Base-by-base conservation (phyloP, 2,888 invertebrate species). In the Lissonota sp. region DNA sequence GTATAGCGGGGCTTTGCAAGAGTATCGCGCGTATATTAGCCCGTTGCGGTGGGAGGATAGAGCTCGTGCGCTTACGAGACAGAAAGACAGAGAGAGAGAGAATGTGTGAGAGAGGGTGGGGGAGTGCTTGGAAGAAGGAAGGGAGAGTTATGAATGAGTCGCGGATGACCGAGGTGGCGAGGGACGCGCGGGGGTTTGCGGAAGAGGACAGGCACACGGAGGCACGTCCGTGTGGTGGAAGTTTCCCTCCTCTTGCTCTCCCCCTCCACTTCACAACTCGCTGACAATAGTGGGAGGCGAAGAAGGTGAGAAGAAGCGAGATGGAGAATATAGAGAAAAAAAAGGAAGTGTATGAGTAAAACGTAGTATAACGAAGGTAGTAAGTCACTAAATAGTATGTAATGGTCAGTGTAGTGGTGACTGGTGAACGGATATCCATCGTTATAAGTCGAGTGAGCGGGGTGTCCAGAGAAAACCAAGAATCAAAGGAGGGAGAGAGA, bases 91-190 rank as follows among this genome's bases (percentile, higher is more conserved):
- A 37, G 57, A 10, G 62, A 53, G 69, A 53, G 10, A 49, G 49
- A 12, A 8, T 8, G 49, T 58, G 80, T 49, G 70, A 51, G 71
- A 26, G 62, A 67, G 53, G 42, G 60, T 60, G 79, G 49, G 71
- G 46, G 57, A 26, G n/a, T 5, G 49, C 26, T 1, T 49, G 49
- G 49, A n/a, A 49, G 46, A 8, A n/a, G 80, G 55, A 70, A 82
- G 87, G 85, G 86, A 88, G 90, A 91, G 89, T 91, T 90, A 91
- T 91, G 92, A 92, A 91, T 91, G 91, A 91, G 90, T 87, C 84
- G 84, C 73, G 80, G 79, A 79, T 83, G 82, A 76, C 78, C 79
- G 76, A 71, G 26, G 1, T 3, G 26, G 1, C 53, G 69, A 49
- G 66, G 10, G 72, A 51, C 63, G 64, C 26, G 73, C 46, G 73